Conservation (phyloP, 2,888 invertebrate genomes). For the Trachelus iudaicus region DNA sequence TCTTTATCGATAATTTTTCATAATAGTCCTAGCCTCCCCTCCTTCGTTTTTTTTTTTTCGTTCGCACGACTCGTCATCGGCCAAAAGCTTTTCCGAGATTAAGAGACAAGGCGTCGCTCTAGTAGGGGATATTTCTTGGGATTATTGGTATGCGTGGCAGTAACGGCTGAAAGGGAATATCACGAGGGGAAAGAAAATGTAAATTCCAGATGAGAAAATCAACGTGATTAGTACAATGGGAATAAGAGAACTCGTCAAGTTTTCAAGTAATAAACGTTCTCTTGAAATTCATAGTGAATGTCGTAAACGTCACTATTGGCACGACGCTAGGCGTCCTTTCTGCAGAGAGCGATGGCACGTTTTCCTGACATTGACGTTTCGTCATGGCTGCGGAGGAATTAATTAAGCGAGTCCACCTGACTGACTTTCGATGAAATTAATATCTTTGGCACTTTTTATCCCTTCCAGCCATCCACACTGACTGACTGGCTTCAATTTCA, state of each 20-base stretch:
- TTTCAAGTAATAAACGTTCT: background rate
- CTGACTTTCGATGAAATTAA: background rate
- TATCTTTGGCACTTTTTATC: background rate
- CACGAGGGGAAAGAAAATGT: background rate
- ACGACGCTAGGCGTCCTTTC: background rate
- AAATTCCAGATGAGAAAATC: background rate
- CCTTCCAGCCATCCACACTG: background rate
- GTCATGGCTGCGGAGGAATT: background rate
- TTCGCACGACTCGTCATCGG: background rate
- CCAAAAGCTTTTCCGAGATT: background rate
- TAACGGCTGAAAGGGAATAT: background rate
- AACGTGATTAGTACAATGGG: background rate
- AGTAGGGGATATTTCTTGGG: background rate
- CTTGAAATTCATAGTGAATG: background rate
- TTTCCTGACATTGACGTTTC: background rate
- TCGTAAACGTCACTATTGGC: background rate
- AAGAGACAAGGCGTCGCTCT: background rate
- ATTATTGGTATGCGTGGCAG: background rate
- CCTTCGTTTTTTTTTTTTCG: background rate
- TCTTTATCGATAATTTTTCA: background rate
- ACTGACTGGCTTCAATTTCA: background rate
- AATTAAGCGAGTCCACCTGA: background rate
- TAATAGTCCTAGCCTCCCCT: background rate
- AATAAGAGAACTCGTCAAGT: background rate
- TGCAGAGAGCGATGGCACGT: background rate